Percentiles rank a stretch among this genome's conserved stretches.
These are phyloP conservation scores for Ischnura elegans DNA, from an alignment of 2,888 invertebrate species.

Conservation along the genomic window DNA sequence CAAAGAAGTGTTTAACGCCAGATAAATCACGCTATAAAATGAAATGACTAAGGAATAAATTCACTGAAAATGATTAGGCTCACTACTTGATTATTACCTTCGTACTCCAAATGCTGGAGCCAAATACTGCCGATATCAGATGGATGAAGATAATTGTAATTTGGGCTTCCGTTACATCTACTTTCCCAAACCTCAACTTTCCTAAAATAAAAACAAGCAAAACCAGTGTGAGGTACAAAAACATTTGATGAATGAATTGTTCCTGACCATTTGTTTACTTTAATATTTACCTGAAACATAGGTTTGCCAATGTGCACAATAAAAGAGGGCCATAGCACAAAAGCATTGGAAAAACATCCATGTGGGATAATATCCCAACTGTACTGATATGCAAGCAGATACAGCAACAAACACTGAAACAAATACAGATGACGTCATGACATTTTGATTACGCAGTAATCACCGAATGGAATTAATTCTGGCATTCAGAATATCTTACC, in stretches of 20 bases:
- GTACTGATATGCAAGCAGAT: conserved; percentile 96
- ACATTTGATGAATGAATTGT: not conserved
- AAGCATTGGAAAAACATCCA: conserved; percentile 98
- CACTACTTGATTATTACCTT: too few species aligned
- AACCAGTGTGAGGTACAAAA: too few species aligned
- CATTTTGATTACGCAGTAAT: not conserved
- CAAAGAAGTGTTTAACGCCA: too few species aligned
- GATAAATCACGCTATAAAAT: too few species aligned
- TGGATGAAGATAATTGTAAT: conserved; percentile 94
- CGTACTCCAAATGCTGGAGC: conserved; percentile 91
- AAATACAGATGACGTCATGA: not conserved
- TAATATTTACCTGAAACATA: conserved; percentile 91
- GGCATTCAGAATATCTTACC: conserved; percentile 76
- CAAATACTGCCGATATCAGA: conserved; percentile 91
- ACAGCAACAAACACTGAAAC: conserved; percentile 94
- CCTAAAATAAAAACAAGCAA: conserved; percentile 77
- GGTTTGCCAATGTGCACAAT: conserved; percentile 99
- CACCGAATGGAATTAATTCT: not conserved
- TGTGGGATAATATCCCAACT: conserved; percentile 93
- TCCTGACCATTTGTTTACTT: too few species aligned
- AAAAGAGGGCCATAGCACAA: conserved; percentile 96
- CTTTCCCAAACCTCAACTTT: conserved; percentile 91
- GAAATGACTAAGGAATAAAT: too few species aligned
- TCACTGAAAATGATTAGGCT: too few species aligned
- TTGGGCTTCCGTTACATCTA: conserved; percentile 99